Conservation (phyloP, 37 sponge, comb jelly and placozoan genomes). For the Haliclona indistincta region DNA sequence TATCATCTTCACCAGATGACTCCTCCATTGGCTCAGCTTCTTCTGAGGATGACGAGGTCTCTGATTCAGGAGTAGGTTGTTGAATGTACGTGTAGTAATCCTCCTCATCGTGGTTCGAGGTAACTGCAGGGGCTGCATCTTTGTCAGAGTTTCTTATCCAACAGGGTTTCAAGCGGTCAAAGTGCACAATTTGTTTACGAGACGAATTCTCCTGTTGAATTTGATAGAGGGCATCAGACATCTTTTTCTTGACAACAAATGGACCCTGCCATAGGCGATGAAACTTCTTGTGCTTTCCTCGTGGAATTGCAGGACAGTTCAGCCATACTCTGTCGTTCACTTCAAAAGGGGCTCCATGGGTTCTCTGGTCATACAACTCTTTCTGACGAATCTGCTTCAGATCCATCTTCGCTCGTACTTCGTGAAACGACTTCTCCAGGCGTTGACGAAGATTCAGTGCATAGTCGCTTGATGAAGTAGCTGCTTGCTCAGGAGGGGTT, state of each 20-base stretch:
- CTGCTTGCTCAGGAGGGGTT: not conserved
- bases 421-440: slow-evolving; percentile 3
- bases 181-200: no score
- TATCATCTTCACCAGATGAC: no score
- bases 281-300: slow-evolving; percentile 1
- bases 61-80: no score
- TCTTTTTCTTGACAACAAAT: not conserved
- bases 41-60: no score
- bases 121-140: no score
- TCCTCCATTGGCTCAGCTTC: no score
- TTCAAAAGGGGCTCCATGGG: slow-evolving; percentile 5
- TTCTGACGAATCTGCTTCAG: slow-evolving; percentile 5
- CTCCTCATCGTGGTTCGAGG: no score
- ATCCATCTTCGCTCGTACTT: not conserved
- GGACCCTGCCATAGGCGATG: slow-evolving; percentile 39
- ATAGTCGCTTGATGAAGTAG: not conserved
- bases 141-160: no score
- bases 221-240: not conserved
- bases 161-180: no score
- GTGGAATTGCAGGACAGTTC: slow-evolving; percentile 23
- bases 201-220: slow-evolving; percentile 1
- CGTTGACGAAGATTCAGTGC: not conserved
- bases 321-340: slow-evolving; percentile 30
- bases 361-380: slow-evolving; percentile 13
- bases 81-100: no score